A percentile compares a stretch with the other conserved stretches of the same genome.
Conservation (phyloP, 1,140 invertebrate genomes). For the Chelonus insularis region DNA sequence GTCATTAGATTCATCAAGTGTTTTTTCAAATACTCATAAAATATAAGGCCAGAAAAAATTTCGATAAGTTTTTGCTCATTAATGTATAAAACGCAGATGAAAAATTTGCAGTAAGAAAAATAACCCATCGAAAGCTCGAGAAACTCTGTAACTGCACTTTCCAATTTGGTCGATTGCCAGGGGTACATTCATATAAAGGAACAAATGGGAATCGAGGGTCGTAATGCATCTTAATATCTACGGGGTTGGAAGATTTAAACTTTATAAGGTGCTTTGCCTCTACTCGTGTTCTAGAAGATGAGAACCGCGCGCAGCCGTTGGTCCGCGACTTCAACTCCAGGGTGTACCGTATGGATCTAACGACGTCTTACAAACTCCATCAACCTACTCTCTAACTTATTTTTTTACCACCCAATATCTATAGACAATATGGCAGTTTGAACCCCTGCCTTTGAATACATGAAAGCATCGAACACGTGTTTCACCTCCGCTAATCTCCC, state of each 20-base stretch:
- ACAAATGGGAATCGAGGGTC: conserved; percentile 42
- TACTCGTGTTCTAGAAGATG: conserved; percentile 12
- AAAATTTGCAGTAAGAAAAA: neutral
- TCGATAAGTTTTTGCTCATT: too few relatives aligned
- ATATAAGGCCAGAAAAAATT: too few relatives aligned
- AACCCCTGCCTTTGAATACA: conserved; percentile 32
- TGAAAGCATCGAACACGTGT: conserved; percentile 55
- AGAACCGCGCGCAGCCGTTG: conserved; percentile 2
- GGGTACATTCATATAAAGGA: conserved; percentile 34
- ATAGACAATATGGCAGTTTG: conserved; percentile 30
- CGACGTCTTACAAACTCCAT: conserved; percentile 59
- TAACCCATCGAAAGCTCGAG: neutral
- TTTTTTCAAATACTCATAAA: too few relatives aligned
- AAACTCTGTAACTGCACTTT: conserved; percentile 44
- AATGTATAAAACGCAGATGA: too few relatives aligned
- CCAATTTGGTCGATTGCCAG: conserved; percentile 56
- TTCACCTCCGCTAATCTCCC: conserved; percentile 57
- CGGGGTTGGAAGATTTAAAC: conserved; percentile 48
- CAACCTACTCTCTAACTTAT: conserved; percentile 42
- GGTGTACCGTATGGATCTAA: conserved; percentile 54
- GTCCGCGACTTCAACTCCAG: conserved; percentile 21
- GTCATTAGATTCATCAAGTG: too few relatives aligned
- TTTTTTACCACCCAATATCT: conserved; percentile 47
- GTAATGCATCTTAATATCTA: conserved; percentile 52
- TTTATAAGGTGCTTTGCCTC: conserved; percentile 46